These are phyloP conservation scores for Triplophysa rosa DNA, from an alignment of 2,113 vertebrate genomes.

Conservation along the genomic window DNA sequence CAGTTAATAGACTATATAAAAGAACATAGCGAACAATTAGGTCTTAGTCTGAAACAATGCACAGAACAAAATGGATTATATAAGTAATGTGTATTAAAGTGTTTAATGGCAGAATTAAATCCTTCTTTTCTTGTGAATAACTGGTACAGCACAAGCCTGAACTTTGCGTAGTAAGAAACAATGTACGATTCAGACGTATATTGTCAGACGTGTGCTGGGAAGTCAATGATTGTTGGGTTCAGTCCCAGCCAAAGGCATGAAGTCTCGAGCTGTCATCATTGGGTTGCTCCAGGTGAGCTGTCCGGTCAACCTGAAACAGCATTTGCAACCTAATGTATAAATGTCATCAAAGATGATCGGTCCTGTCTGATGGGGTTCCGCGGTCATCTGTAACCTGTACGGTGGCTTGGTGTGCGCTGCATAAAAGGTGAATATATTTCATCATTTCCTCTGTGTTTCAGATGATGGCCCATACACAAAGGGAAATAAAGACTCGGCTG, in stretches of 20 bases:
- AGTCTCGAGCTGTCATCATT: neutral
- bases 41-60: neutral
- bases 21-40: neutral
- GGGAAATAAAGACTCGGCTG: slow-evolving; percentile 81
- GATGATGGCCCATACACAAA: slow-evolving; percentile 95
- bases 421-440: neutral
- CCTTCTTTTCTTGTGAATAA: neutral
- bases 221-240: neutral
- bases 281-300: neutral
- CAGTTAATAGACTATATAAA: neutral
- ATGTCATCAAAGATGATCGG: neutral
- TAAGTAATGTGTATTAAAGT: too few relatives aligned
- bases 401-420: neutral
- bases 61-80: neutral
- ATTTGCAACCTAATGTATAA: neutral
- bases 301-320: neutral
- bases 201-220: neutral
- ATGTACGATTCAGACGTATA: neutral
- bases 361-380: neutral
- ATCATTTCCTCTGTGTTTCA: slow-evolving; percentile 65
- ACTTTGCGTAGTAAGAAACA: too few relatives aligned
- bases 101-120: too few relatives aligned
- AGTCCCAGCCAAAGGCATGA: neutral
- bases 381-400: neutral
- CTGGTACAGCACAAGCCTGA: neutral